Evolutionary conservation across 2,888 invertebrate species (phyloP).

Genomic region (Macrosoma leucophasiata): DNA sequence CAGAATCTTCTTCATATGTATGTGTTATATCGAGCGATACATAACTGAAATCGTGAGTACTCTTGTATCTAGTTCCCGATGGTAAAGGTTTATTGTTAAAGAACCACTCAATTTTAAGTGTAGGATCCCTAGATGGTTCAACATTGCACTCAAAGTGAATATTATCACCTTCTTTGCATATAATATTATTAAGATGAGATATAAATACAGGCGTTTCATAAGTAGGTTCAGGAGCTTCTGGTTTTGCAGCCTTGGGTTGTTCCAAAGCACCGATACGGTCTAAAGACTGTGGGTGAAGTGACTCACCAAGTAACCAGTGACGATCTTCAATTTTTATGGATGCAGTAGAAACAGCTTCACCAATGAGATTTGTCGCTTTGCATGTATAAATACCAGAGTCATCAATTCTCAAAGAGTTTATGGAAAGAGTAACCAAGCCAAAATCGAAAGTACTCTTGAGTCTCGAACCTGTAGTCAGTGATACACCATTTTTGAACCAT

Average conservation of each 20-base stretch:
- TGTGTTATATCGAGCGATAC: conserved; percentile 93
- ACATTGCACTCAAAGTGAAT: conserved; percentile 95
- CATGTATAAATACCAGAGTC: conserved; percentile 98
- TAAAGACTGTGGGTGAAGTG: conserved; percentile 92
- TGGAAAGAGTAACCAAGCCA: conserved; percentile 94
- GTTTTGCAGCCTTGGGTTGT: conserved; percentile 80
- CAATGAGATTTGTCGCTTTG: conserved; percentile 93
- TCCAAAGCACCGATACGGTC: conserved; percentile 91
- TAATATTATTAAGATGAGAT: conserved; percentile 92
- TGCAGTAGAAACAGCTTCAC: conserved; percentile 95
- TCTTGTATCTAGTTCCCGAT: conserved; percentile 92
- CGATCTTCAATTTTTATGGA: conserved; percentile 92
- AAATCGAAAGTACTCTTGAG: conserved; percentile 97
- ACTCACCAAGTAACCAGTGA: conserved; percentile 90
- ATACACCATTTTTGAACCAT: conserved; percentile 94
- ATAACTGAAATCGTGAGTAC: conserved; percentile 96
- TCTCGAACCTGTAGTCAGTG: conserved; percentile 90
- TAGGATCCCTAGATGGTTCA: conserved; percentile 93
- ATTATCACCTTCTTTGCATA: conserved; percentile 90
- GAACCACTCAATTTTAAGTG: conserved; percentile 95
- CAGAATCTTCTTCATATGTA: conserved; percentile 93
- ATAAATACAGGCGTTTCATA: conserved; percentile 93
- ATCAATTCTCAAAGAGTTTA: conserved; percentile 89
- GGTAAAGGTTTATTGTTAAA: conserved; percentile 93
- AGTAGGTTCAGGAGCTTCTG: conserved; percentile 83